phyloP scores from a whole-genome alignment of 2,797 vertebrate genomes.

The Periparus ater region DNA sequence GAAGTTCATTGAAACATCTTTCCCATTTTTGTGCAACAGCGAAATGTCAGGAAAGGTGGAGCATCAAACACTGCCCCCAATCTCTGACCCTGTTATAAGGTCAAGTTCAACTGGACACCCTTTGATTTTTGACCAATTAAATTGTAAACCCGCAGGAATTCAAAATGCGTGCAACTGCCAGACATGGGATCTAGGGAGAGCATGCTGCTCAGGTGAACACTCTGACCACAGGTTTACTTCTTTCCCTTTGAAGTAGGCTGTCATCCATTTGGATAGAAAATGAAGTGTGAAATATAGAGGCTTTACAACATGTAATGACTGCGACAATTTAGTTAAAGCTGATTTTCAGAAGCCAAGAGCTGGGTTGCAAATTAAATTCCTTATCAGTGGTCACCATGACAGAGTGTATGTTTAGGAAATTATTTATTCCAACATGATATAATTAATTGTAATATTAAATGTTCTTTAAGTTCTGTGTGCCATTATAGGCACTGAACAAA shows the following conservation, averaged over 20 bases:
- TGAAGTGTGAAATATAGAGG: slow-evolving; percentile 66
- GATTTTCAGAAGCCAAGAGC: slow-evolving; percentile 54
- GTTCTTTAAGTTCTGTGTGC: not conserved
- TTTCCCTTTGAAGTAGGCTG: slow-evolving; percentile 49
- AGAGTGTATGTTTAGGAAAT: slow-evolving; percentile 36
- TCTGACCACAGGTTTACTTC: slow-evolving; percentile 43
- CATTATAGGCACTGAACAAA: not conserved
- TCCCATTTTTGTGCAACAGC: not conserved
- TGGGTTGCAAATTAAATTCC: slow-evolving; percentile 58
- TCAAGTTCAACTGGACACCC: slow-evolving; percentile 44
- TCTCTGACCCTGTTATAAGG: not conserved
- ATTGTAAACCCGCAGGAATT: slow-evolving; percentile 39
- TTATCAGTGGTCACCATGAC: slow-evolving; percentile 46
- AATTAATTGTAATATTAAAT: slow-evolving; percentile 27
- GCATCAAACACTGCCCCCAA: slow-evolving; percentile 28
- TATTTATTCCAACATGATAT: slow-evolving; percentile 51
- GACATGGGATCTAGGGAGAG: not conserved
- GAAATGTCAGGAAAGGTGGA: slow-evolving; percentile 48
- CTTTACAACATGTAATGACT: slow-evolving; percentile 65
- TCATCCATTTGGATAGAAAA: slow-evolving; percentile 61
- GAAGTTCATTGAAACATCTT: slow-evolving; percentile 29
- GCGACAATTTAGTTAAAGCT: slow-evolving; percentile 62
- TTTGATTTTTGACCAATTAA: slow-evolving; percentile 67
- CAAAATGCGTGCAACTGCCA: slow-evolving; percentile 11
- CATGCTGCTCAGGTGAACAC: slow-evolving; percentile 57